These are phyloP conservation scores for Rhingia rostrata DNA, from an alignment of 2,888 invertebrate genomes.

Conservation along the genomic window DNA sequence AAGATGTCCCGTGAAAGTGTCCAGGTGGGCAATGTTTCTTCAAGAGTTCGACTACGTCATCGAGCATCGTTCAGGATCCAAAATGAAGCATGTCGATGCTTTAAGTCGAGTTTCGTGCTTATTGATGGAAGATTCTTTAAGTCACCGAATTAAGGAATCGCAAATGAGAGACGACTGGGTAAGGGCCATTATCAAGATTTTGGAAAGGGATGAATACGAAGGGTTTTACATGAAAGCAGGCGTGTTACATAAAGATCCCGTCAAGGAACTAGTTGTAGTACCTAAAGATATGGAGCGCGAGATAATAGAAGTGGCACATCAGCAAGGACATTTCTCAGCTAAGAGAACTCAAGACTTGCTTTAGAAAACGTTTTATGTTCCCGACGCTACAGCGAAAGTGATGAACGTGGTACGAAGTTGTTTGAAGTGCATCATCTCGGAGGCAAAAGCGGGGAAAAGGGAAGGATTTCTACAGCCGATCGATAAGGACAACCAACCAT, in stretches of 20 bases:
- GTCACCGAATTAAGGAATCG: slow-evolving; percentile 1
- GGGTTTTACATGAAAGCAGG: slow-evolving; percentile 16
- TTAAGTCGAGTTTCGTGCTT: too few relatives aligned
- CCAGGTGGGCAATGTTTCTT: too few relatives aligned
- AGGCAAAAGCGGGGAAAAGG: slow-evolving; percentile 77
- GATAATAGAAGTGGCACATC: slow-evolving; percentile 78
- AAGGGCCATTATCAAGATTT: not conserved
- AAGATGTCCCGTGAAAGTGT: too few relatives aligned
- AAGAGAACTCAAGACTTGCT: slow-evolving; percentile 76
- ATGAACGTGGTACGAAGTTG: slow-evolving; percentile 41
- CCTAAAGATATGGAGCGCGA: slow-evolving; percentile 78
- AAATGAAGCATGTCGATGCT: too few relatives aligned
- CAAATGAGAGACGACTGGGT: slow-evolving; percentile 4
- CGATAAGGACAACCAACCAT: slow-evolving; percentile 76
- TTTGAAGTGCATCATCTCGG: slow-evolving; percentile 56
- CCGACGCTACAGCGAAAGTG: too few relatives aligned
- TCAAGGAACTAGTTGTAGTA: slow-evolving; percentile 75
- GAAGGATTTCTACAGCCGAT: slow-evolving; percentile 78
- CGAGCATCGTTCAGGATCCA: too few relatives aligned
- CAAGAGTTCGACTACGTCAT: too few relatives aligned
- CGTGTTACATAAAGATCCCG: slow-evolving; percentile 31
- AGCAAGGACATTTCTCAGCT: slow-evolving; percentile 79
- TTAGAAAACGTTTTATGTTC: slow-evolving; percentile 76
- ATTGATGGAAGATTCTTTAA: slow-evolving; percentile 2
- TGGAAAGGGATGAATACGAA: slow-evolving; percentile 15